Evolutionary conservation across 2,797 vertebrate genomes (phyloP).

Genomic region (Fundulus diaphanus): DNA sequence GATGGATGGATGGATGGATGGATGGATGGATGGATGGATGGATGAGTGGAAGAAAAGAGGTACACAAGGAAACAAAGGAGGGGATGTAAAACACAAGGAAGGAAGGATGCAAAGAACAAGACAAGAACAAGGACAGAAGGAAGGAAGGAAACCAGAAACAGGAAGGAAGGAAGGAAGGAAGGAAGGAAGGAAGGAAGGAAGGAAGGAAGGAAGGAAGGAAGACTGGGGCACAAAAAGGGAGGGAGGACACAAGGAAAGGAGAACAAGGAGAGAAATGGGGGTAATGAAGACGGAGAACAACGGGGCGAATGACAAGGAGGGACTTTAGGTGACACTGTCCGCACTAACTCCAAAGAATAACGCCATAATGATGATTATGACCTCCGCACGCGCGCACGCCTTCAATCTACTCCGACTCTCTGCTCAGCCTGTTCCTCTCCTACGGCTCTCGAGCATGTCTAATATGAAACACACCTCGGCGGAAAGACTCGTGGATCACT

Average conservation of each 20-base stretch:
- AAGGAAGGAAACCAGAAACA: background rate
- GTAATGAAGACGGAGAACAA: background rate
- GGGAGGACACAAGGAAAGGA: background rate
- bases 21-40: too few species aligned
- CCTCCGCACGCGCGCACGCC: conserved; percentile 19
- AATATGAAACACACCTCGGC: conserved; percentile 81
- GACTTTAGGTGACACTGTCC: conserved; percentile 67
- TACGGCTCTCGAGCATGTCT: conserved; percentile 70
- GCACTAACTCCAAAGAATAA: conserved; percentile 50
- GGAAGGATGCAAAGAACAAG: too few species aligned
- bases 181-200: background rate
- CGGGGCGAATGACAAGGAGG: conserved; percentile 2
- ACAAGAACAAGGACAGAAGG: too few species aligned
- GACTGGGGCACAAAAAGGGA: background rate
- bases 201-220: background rate
- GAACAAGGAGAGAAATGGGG: background rate
- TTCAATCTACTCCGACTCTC: conserved; percentile 63
- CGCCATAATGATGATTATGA: conserved; percentile 66
- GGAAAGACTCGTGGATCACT: conserved; percentile 48
- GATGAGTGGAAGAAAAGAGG: too few species aligned
- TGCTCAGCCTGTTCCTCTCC: conserved; percentile 72
- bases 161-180: background rate
- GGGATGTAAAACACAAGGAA: background rate
- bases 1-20: too few species aligned
- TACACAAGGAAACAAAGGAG: too few species aligned